Conservation (phyloP, 2,797 vertebrate species). For the Ceyx erithaca region DNA sequence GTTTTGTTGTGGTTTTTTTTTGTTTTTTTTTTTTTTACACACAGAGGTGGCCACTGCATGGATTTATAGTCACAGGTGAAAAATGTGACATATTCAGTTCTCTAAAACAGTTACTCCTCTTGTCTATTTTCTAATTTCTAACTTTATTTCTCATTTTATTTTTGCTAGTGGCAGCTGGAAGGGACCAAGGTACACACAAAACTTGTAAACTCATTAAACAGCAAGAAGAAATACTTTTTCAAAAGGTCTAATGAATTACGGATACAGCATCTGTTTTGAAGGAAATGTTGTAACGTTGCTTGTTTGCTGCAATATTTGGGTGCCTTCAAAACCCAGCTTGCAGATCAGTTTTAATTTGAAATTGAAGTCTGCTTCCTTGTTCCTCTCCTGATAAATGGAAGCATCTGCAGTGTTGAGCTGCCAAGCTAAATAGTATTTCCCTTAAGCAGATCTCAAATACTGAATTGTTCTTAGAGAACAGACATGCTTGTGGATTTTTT, state of each 20-base stretch:
- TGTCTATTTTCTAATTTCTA: not conserved
- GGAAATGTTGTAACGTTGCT: not conserved
- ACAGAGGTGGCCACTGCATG: not conserved
- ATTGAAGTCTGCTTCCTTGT: not conserved
- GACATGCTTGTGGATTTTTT: not conserved
- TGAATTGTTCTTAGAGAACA: slow-evolving; percentile 14
- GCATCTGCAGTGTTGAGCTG: slow-evolving; percentile 31
- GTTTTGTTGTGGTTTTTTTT: too few species aligned
- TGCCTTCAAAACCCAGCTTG: not conserved
- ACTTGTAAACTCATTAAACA: not conserved
- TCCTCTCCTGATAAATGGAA: not conserved
- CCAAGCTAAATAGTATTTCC: slow-evolving; percentile 13
- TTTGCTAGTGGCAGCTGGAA: not conserved
- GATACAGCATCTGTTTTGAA: not conserved
- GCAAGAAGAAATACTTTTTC: not conserved
- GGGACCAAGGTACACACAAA: not conserved
- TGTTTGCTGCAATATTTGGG: not conserved
- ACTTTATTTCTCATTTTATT: not conserved
- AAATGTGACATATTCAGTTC: not conserved
- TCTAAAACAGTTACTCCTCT: not conserved
- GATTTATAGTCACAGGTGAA: not conserved
- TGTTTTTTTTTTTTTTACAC: not conserved
- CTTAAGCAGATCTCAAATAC: not conserved
- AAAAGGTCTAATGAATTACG: not conserved
- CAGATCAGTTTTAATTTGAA: not conserved